These are phyloP conservation scores for Pygoscelis antarcticus DNA, from an alignment of 2,113 vertebrate species.

Conservation along the genomic window DNA sequence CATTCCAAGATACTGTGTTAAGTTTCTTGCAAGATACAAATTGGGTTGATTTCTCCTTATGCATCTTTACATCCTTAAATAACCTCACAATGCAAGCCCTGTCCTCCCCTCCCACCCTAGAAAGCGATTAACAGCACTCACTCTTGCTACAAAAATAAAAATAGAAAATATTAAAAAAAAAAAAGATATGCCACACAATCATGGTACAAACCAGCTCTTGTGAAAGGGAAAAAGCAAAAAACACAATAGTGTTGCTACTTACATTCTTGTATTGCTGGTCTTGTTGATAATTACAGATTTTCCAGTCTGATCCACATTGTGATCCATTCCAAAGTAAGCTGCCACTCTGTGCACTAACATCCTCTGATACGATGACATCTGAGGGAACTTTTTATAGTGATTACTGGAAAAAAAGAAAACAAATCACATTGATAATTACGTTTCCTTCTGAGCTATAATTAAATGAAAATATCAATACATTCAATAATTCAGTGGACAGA, in stretches of 20 bases:
- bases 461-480: neutral
- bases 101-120: neutral
- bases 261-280: constrained; percentile 93
- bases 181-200: neutral
- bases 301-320: constrained; percentile 96
- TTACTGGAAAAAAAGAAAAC: constrained; percentile 68
- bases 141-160: neutral
- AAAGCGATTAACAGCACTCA: neutral
- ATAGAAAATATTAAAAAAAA: too few species aligned
- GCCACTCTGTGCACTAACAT: constrained; percentile 96
- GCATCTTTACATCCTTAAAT: neutral
- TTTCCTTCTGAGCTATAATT: neutral
- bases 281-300: constrained; percentile 97
- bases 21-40: neutral
- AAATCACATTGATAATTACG: neutral
- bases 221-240: neutral
- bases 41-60: neutral
- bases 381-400: constrained; percentile 94
- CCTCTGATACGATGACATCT: constrained; percentile 96
- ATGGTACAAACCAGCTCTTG: constrained; percentile 4
- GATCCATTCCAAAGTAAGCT: constrained; percentile 96
- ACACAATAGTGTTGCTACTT: constrained; percentile 60
- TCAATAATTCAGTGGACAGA: neutral
- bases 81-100: neutral
- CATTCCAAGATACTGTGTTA: neutral